Evolutionary conservation across 1,140 invertebrate genomes (phyloP), one percentile per base, ranked within the genome.

Genomic region (Cylas formicarius): DNA sequence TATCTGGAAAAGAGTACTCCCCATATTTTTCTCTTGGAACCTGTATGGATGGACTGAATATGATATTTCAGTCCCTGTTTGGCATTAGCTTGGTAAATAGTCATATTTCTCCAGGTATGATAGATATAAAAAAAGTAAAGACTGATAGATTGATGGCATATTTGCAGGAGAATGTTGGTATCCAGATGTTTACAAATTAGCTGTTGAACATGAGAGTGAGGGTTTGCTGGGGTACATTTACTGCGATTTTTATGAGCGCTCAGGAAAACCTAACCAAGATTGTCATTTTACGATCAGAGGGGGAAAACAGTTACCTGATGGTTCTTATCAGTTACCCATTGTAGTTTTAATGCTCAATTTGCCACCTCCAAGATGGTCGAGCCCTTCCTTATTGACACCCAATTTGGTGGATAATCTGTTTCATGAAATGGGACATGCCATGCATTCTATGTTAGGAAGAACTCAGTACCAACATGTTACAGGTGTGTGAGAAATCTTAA

Each of bases 351-450:
- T 96, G 81, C 67, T 98, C 35, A 94, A 91, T 44, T 72, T 97
- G 32, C 78, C 80, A 10, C 69, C 77, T 2, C 82, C 87, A 1
- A 72, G 75, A 44, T 83, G 82, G 73, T 76, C 74, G 1, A 77
- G 72, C 35, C 92, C 91, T 2, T 83, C 86, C 21, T 69, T 97
- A 23, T 70, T 99, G 14, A 81, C 77, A 22, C 85, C 88, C 1
- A 74, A 78, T 10, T 82, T 86, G 47, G 82, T 97, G 8, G 94
- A 99, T 65, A 98, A 97, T 71, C 69, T 99, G 19, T 99, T 99
- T 68, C 97, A 99, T 63, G 96, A 99, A 74, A 89, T 97, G 84
- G 96, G 96, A 0, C 97, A 99, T 72, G 97, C 96, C 4, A 84
- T 99, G 74, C 97, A 99, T 69, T 98, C 95, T 4, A 98, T 99